Evolutionary conservation across 2,888 invertebrate genomes (phyloP), one percentile per base, ranked within the genome.

Genomic region (Bibio marci): DNA sequence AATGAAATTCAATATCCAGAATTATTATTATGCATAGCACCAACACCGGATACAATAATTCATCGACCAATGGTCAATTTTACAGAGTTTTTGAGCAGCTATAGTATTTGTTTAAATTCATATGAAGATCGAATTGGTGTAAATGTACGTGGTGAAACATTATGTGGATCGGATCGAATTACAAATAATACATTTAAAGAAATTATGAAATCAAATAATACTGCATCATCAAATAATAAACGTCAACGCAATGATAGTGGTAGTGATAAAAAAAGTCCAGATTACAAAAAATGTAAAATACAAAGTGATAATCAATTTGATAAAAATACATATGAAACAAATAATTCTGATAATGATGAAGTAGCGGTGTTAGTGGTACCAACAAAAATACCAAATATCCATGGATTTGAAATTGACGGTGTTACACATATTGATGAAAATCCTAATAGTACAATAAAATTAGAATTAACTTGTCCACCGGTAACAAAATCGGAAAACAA

Each of bases 21-120:
- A 42, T 48, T 54, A 1, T 48, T 52, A 13, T 47, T 62, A 22
- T 59, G 59, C 47, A 52, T 61, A 49, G 56, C 70, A 47, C 65
- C 77, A 48, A 57, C 73, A 51, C 65, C 73, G 1, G 71, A 69
- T 14, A 69, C 71, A 3, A 65, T 70, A 47, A 72, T 85, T 37
- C 75, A 79, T 48, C 56, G 82, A 19, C 82, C 85, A 0, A 68
- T 75, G 31, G 67, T 83, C 14, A 77, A 77, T 50, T 69, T 82
- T 35, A 78, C 77, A 30, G 83, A 83, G 52, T 79, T 76, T 52
- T 63, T 82, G 28, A 81, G 82, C 42, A 79, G 77, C 49, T 74
- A 79, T 50, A 80, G 77, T 50, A 77, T 86, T 15, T 80, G 81
- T 55, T 70, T 86, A 48, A 72, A 73, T 38, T 76, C 81, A 0